These are phyloP conservation scores for Empis livida DNA, from an alignment of 2,888 invertebrate species.

Conservation along the genomic window DNA sequence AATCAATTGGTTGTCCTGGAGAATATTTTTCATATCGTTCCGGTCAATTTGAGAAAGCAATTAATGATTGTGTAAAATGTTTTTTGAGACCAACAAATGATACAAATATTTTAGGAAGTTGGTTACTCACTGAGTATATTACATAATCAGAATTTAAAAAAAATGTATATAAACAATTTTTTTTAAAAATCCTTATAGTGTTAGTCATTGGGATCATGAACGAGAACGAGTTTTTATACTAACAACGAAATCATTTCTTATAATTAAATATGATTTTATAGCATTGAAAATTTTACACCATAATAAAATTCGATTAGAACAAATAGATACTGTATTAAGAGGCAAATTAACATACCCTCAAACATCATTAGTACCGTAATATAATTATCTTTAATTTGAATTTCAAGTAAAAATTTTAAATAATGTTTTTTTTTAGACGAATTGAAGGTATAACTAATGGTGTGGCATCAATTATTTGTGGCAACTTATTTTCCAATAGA, in stretches of 20 bases:
- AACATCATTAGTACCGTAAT: constrained; percentile 73
- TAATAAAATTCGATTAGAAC: constrained; percentile 51
- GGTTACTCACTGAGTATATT: constrained; percentile 68
- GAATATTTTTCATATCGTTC: constrained; percentile 58
- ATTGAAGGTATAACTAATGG: constrained; percentile 19
- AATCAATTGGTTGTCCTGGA: constrained; percentile 15
- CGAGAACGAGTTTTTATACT: constrained; percentile 66
- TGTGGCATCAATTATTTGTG: constrained; percentile 14
- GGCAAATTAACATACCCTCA: constrained; percentile 73
- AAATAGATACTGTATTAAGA: constrained; percentile 56
- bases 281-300: constrained; percentile 60
- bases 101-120: constrained; percentile 58
- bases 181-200: constrained; percentile 40
- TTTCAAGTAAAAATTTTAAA: too few species aligned
- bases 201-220: constrained; percentile 79
- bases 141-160: too few species aligned
- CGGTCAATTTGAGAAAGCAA: constrained; percentile 58
- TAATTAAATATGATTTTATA: constrained; percentile 77
- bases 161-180: too few species aligned
- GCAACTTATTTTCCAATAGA: constrained; percentile 4
- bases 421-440: constrained; percentile 10
- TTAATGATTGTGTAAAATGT: constrained; percentile 53
- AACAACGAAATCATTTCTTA: constrained; percentile 57
- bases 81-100: constrained; percentile 52
- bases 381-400: constrained; percentile 38